Percentiles rank a stretch among this genome's conserved stretches.
Evolutionary conservation across 1,140 invertebrate genomes (phyloP).

Genomic region (Pseudomyrmex pallidus): DNA sequence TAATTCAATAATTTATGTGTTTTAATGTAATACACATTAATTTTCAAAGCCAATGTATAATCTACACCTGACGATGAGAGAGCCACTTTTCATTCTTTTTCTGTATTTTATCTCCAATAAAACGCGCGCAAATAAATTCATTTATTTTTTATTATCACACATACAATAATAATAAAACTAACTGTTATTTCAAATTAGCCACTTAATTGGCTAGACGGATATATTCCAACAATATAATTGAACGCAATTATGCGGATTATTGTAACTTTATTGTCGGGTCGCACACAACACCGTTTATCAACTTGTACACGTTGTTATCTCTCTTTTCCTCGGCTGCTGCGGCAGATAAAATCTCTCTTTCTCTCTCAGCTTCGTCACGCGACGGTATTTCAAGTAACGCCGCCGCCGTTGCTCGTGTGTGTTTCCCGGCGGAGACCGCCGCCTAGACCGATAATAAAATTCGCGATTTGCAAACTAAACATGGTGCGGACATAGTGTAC

Average conservation of each 20-base stretch:
- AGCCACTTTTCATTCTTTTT: not conserved
- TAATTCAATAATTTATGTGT: too few relatives aligned
- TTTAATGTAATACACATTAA: too few relatives aligned
- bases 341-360: slow-evolving; percentile 26
- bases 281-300: not conserved
- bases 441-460: slow-evolving; percentile 46
- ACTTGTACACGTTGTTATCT: slow-evolving; percentile 3
- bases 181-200: not conserved
- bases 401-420: not conserved
- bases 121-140: not conserved
- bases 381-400: slow-evolving; percentile 36
- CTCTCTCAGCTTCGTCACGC: slow-evolving; percentile 10
- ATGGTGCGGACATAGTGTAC: slow-evolving; percentile 31
- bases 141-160: too few relatives aligned
- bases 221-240: not conserved
- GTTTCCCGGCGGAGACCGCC: not conserved
- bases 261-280: slow-evolving; percentile 7
- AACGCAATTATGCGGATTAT: slow-evolving; percentile 19
- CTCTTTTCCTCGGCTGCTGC: slow-evolving; percentile 10
- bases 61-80: too few relatives aligned
- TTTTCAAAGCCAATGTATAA: too few relatives aligned
- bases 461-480: slow-evolving; percentile 55
- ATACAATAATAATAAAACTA: not conserved
- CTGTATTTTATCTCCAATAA: not conserved
- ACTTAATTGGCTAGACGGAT: too few relatives aligned